Evolutionary conservation across 1,140 invertebrate genomes (phyloP).

Genomic region (Aphelenchoides besseyi): DNA sequence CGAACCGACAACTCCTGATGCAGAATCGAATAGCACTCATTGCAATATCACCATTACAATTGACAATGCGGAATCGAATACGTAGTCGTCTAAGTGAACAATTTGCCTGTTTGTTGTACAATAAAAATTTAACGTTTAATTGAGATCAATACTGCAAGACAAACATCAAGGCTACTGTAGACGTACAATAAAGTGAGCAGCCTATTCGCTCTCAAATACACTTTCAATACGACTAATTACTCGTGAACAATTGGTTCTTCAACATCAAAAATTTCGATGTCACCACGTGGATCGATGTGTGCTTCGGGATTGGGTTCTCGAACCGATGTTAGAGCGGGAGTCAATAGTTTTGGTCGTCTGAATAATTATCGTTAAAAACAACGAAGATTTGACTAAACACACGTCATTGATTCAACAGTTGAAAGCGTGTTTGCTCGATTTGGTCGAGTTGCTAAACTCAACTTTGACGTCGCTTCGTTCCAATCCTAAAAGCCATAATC

Average conservation of each 20-base stretch:
- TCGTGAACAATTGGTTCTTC: background rate
- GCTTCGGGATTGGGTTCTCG: background rate
- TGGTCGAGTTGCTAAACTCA: constrained; percentile 8
- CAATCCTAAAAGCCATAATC: too few relatives aligned
- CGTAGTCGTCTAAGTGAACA: too few relatives aligned
- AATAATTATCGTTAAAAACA: background rate
- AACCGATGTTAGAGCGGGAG: background rate
- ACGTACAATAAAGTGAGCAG: too few relatives aligned
- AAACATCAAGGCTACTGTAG: too few relatives aligned
- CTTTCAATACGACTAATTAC: too few relatives aligned
- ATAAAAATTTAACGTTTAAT: too few relatives aligned
- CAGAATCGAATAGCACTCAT: background rate
- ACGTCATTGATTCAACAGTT: background rate
- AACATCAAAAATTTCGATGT: background rate
- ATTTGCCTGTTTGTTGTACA: too few relatives aligned
- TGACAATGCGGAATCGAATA: too few relatives aligned
- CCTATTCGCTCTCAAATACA: too few relatives aligned
- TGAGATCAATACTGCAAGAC: too few relatives aligned
- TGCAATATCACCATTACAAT: background rate
- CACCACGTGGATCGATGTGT: background rate
- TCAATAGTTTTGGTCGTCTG: background rate
- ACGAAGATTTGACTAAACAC: background rate
- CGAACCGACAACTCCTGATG: background rate
- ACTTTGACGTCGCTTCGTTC: constrained; percentile 25
- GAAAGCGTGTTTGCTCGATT: constrained; percentile 3